These are phyloP conservation scores for Prolemur simus DNA, from an alignment of 2,113 vertebrate species.

Conservation along the genomic window DNA sequence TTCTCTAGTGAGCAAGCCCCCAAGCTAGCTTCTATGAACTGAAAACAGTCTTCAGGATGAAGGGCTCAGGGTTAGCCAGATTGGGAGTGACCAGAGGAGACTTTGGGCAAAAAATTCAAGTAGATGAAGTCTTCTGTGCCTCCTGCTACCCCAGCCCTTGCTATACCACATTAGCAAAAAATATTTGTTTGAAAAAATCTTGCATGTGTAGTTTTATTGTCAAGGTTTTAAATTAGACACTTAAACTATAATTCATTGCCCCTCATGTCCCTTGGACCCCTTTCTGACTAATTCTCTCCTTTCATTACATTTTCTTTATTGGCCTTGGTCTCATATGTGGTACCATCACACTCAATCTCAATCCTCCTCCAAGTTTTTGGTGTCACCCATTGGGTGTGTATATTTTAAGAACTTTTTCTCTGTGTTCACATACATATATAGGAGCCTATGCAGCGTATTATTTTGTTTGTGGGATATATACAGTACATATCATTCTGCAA, in stretches of 20 bases:
- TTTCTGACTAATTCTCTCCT: neutral
- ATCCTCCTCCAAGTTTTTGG: neutral
- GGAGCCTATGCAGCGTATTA: neutral
- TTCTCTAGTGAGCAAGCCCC: neutral
- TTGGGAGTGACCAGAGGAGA: neutral
- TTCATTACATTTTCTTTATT: neutral
- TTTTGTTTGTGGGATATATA: neutral
- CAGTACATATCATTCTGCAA: neutral
- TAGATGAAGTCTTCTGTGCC: neutral
- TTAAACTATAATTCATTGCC: neutral
- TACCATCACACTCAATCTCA: neutral
- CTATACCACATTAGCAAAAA: neutral
- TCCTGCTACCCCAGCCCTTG: neutral
- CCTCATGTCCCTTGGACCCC: neutral
- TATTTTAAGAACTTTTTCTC: neutral
- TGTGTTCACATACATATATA: neutral
- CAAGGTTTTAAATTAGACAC: neutral
- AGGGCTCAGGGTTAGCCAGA: neutral
- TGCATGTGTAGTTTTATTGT: neutral
- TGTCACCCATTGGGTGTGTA: neutral
- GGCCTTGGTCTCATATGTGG: neutral
- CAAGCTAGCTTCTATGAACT: neutral
- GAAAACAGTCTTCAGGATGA: neutral
- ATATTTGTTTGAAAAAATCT: neutral
- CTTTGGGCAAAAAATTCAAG: neutral